phyloP scores from a whole-genome alignment of 2,888 invertebrate genomes.

The Timandra comae region DNA sequence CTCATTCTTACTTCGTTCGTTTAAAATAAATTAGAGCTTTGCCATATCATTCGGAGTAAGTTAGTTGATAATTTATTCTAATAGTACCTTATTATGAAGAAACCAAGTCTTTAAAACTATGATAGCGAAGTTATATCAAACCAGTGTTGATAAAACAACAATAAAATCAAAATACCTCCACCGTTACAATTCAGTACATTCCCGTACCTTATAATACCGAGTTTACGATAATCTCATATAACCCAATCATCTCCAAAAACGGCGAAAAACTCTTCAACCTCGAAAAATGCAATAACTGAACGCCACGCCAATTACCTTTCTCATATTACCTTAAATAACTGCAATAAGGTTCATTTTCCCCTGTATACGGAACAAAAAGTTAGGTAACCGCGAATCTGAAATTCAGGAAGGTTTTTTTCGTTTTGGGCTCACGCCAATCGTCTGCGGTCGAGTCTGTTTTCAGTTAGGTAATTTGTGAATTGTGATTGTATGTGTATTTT shows the following conservation, averaged over 20 bases:
- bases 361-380: not conserved
- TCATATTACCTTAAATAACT: conserved; percentile 1
- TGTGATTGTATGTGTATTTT: conserved; percentile 26
- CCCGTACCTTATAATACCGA: conserved; percentile 4
- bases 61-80: too few relatives aligned
- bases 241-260: conserved; percentile 32
- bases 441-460: conserved; percentile 50
- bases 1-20: too few relatives aligned
- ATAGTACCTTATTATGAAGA: too few relatives aligned
- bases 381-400: conserved; percentile 33
- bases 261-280: conserved; percentile 5
- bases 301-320: conserved; percentile 42
- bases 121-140: too few relatives aligned
- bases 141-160: too few relatives aligned
- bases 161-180: too few relatives aligned
- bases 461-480: conserved; percentile 53
- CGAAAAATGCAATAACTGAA: conserved; percentile 37
- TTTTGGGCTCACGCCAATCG: conserved; percentile 49
- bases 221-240: conserved; percentile 24
- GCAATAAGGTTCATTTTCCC: conserved; percentile 13
- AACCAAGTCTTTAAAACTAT: too few relatives aligned
- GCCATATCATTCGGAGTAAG: too few relatives aligned
- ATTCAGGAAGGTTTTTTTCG: conserved; percentile 53
- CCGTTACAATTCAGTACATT: too few relatives aligned
- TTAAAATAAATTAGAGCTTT: too few relatives aligned